Conservation (phyloP, 2,797 vertebrate species). For the Acipenser ruthenus region DNA sequence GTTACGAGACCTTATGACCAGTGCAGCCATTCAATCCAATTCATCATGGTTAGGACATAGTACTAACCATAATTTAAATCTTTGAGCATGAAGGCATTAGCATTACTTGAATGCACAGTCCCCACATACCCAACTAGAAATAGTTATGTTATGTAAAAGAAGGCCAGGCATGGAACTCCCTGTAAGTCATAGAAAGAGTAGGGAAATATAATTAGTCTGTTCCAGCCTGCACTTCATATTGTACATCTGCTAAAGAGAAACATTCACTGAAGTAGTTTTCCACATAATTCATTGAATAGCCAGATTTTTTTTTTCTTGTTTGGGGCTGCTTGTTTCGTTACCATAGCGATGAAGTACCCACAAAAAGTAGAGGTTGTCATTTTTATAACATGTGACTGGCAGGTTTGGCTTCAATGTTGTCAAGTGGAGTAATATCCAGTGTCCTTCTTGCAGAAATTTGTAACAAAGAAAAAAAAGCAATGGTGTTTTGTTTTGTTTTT, state of each 20-base stretch:
- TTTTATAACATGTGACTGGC: conserved; percentile 12
- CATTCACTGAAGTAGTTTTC: conserved; percentile 9
- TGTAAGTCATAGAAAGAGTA: conserved; percentile 5
- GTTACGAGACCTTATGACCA: conserved; percentile 18
- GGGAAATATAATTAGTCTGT: not conserved
- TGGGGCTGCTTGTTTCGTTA: conserved; percentile 23
- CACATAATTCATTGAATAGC: conserved; percentile 2
- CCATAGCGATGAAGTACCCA: conserved; percentile 20
- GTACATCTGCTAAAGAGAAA: conserved; percentile 1
- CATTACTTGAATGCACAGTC: not conserved
- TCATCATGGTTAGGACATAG: not conserved
- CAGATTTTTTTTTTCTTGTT: conserved; percentile 15
- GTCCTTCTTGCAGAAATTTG: no score
- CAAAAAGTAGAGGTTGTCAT: not conserved
- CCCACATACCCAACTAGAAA: not conserved
- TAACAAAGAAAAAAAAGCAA: no score
- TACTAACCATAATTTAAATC: not conserved
- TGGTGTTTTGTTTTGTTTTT: no score
- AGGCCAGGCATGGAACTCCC: not conserved
- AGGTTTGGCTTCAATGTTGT: not conserved
- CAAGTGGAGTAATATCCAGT: not conserved
- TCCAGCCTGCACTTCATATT: not conserved
- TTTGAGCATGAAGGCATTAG: not conserved
- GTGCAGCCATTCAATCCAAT: not conserved
- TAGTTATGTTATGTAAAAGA: not conserved